A percentile compares a stretch with the other conserved stretches of the same genome.
Conservation (phyloP, 2,113 vertebrate genomes). For the Mungos mungo region DNA sequence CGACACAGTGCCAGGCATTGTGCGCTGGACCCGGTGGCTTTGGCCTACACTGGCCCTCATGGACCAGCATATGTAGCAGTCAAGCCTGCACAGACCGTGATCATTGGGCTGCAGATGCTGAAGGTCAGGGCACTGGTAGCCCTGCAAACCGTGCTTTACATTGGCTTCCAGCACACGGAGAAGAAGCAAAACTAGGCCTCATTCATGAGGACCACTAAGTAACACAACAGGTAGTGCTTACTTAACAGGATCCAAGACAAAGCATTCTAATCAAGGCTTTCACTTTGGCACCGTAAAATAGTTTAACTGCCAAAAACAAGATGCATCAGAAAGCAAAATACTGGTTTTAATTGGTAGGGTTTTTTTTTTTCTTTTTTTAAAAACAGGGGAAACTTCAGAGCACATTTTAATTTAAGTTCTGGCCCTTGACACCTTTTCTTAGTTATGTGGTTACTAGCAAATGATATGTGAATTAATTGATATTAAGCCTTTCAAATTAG, state of each 20-base stretch:
- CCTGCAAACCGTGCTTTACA: background rate
- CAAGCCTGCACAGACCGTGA: background rate
- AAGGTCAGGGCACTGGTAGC: background rate
- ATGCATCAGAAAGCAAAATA: background rate
- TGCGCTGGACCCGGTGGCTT: background rate
- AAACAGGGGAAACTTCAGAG: background rate
- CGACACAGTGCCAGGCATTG: background rate
- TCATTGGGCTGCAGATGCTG: background rate
- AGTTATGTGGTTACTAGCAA: background rate
- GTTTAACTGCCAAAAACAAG: background rate
- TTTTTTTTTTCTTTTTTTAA: background rate
- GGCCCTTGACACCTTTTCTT: background rate
- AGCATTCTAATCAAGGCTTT: background rate
- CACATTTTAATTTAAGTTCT: background rate
- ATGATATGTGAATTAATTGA: background rate
- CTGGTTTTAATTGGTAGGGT: background rate
- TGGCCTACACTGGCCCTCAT: background rate
- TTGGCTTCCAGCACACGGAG: background rate
- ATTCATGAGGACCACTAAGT: background rate
- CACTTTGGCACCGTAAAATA: background rate
- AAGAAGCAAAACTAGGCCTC: background rate
- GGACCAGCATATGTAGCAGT: rapidly evolving
- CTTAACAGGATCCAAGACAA: background rate
- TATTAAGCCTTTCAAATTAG: background rate
- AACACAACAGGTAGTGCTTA: background rate